Conservation (phyloP, 1,140 invertebrate genomes). For the Drosophila melanica region DNA sequence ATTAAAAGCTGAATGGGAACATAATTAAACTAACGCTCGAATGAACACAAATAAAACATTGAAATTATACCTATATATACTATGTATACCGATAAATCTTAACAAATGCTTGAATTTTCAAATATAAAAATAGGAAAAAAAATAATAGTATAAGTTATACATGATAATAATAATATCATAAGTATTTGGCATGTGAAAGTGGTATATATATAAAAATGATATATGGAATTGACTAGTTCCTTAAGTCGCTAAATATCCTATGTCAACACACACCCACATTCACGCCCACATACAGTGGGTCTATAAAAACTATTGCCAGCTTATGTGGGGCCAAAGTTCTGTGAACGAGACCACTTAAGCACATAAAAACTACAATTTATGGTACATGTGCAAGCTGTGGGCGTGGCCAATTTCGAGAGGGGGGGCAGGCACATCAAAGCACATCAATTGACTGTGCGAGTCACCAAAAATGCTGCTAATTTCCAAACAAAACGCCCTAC, state of each 20-base stretch:
- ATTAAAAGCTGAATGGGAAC: too few relatives aligned
- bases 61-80: too few relatives aligned
- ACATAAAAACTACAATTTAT: conserved; percentile 50
- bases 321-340: conserved; percentile 39
- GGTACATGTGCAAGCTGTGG: conserved; percentile 15
- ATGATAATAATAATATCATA: not conserved
- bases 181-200: not conserved
- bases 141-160: too few relatives aligned
- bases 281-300: not conserved
- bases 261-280: not conserved
- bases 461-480: conserved; percentile 32
- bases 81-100: too few relatives aligned
- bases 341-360: conserved; percentile 27
- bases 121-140: too few relatives aligned
- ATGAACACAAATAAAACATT: too few relatives aligned
- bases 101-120: too few relatives aligned
- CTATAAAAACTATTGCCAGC: conserved; percentile 37
- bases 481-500: not conserved
- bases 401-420: not conserved
- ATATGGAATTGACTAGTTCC: too few relatives aligned
- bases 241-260: not conserved
- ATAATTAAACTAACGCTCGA: too few relatives aligned
- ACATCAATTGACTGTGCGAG: conserved; percentile 18
- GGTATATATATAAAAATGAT: too few relatives aligned
- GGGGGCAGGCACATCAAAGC: not conserved